phyloP scores from a whole-genome alignment of 2,888 invertebrate genomes.

The Nymphalis polychloros region DNA sequence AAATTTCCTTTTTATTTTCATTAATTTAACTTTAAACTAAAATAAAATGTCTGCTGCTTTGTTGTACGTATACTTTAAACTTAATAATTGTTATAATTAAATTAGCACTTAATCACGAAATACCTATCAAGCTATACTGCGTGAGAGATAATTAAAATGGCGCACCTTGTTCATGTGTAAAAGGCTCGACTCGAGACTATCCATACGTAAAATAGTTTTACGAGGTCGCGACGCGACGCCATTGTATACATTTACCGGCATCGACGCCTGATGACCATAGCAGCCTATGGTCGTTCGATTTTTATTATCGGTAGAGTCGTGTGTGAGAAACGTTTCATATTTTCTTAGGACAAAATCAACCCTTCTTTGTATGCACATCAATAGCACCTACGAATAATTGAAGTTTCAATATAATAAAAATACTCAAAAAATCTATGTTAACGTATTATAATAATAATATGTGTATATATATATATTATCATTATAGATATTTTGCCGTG shows the following conservation, averaged over 20 bases:
- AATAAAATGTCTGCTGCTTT: background rate
- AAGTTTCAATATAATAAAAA: too few relatives aligned
- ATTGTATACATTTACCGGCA: conserved; percentile 41
- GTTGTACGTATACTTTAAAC: too few relatives aligned
- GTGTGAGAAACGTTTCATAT: too few relatives aligned
- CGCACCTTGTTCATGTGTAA: conserved; percentile 49
- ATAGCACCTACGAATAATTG: too few relatives aligned
- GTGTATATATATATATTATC: too few relatives aligned
- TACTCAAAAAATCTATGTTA: too few relatives aligned
- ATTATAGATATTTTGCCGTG: background rate
- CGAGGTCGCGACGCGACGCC: conserved; percentile 66
- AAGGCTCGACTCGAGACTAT: conserved; percentile 45
- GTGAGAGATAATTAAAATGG: conserved; percentile 64
- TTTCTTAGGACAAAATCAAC: too few relatives aligned
- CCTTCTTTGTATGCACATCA: too few relatives aligned
- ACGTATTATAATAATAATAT: too few relatives aligned
- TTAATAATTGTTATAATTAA: too few relatives aligned
- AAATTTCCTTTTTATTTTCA: conserved; percentile 13
- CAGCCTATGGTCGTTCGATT: conserved; percentile 1
- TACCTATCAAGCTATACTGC: conserved; percentile 47
- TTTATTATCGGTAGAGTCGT: conserved; percentile 15
- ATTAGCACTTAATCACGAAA: too few relatives aligned
- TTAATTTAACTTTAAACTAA: conserved; percentile 4
- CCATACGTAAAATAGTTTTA: conserved; percentile 67
- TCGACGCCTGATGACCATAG: conserved; percentile 7